These are phyloP conservation scores for Torymus auratus DNA, from an alignment of 2,888 invertebrate species.

Conservation along the genomic window DNA sequence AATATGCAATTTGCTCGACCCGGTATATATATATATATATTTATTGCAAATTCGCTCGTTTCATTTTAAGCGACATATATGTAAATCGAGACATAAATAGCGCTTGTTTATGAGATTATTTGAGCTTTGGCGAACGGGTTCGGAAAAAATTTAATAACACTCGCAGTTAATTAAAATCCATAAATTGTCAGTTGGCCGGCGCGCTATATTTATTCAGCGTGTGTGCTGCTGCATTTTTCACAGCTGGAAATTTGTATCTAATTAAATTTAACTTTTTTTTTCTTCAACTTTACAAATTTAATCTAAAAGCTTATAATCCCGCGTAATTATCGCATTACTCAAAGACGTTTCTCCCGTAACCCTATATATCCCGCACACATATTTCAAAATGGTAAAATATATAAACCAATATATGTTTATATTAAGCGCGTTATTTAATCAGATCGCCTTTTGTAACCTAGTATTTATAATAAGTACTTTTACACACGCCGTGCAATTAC, in stretches of 20 bases:
- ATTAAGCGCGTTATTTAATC: too few relatives aligned
- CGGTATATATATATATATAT: too few relatives aligned
- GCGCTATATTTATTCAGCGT: not conserved
- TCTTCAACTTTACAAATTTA: not conserved
- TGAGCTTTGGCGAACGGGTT: constrained; percentile 20
- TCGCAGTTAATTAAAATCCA: constrained; percentile 27
- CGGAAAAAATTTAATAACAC: constrained; percentile 10
- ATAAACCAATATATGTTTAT: too few relatives aligned
- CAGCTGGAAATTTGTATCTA: too few relatives aligned
- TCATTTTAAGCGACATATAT: constrained; percentile 23
- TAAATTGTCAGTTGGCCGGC: constrained; percentile 9
- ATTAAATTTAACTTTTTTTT: too few relatives aligned
- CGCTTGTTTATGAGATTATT: constrained; percentile 26
- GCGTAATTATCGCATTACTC: not conserved
- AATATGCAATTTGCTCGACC: constrained; percentile 18
- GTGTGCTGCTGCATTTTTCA: too few relatives aligned
- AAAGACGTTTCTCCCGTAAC: not conserved
- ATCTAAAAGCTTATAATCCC: not conserved
- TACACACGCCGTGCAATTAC: too few relatives aligned
- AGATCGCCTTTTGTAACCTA: too few relatives aligned
- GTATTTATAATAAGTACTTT: too few relatives aligned
- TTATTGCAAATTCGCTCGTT: constrained; percentile 30
- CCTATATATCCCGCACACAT: too few relatives aligned
- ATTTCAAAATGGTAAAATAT: too few relatives aligned
- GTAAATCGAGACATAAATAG: constrained; percentile 26